These are phyloP conservation scores for Capreolus pygargus DNA, from an alignment of 2,113 vertebrate genomes.

Conservation along the genomic window DNA sequence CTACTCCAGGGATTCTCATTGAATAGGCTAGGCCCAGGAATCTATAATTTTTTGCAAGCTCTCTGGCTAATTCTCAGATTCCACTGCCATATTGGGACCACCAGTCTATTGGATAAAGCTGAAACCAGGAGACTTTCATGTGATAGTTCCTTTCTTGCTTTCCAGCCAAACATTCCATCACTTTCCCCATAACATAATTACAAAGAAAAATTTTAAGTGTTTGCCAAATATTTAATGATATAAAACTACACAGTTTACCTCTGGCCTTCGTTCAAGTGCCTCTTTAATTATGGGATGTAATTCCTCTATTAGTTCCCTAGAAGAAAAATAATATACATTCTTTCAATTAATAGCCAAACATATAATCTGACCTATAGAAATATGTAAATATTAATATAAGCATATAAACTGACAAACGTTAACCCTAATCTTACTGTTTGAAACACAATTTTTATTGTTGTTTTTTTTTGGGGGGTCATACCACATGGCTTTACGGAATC, in stretches of 20 bases:
- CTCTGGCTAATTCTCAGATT: neutral
- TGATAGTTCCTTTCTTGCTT: neutral
- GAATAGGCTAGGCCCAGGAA: neutral
- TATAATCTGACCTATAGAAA: neutral
- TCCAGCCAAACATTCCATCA: neutral
- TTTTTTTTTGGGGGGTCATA: neutral
- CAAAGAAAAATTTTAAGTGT: neutral
- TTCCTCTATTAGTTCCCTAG: conserved; percentile 97
- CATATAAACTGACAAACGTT: neutral
- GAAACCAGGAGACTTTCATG: neutral
- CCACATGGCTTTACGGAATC: neutral
- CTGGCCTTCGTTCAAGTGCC: conserved; percentile 98
- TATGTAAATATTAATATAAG: neutral
- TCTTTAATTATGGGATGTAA: conserved; percentile 99
- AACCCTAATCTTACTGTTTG: neutral
- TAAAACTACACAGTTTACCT: conserved; percentile 84
- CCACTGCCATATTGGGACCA: neutral
- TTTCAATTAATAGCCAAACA: neutral
- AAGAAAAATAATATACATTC: conserved; percentile 46
- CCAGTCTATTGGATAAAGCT: neutral
- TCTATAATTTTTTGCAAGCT: neutral
- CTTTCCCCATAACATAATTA: neutral
- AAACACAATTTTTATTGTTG: neutral
- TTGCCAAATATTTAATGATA: neutral
- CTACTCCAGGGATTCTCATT: neutral